Percentiles rank a stretch among this genome's conserved stretches.
phyloP scores from a whole-genome alignment of 2,113 vertebrate genomes.

The Agapornis roseicollis region DNA sequence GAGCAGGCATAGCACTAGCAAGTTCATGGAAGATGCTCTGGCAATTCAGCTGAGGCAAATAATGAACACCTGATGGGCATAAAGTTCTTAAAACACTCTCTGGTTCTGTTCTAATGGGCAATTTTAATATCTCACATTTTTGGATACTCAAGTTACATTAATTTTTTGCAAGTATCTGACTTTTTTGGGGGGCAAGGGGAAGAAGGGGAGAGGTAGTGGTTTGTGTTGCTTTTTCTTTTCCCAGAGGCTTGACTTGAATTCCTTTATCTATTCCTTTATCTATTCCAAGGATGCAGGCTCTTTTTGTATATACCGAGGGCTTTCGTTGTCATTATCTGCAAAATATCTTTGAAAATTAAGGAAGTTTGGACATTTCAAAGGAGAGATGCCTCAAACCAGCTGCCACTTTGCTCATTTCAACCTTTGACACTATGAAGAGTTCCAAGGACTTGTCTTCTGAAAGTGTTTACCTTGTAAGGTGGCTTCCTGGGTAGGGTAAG shows the following conservation, averaged over 20 bases:
- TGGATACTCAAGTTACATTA: background rate
- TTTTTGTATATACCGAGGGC: background rate
- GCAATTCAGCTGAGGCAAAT: background rate
- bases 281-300: background rate
- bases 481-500: slow-evolving; percentile 36
- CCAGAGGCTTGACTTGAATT: background rate
- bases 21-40: background rate
- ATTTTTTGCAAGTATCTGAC: background rate
- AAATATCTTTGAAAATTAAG: background rate
- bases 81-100: background rate
- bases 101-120: background rate
- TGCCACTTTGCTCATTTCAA: background rate
- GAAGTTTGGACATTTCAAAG: slow-evolving; percentile 1
- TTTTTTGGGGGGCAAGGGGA: rapidly evolving
- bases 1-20: background rate
- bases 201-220: background rate
- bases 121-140: background rate
- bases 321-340: background rate
- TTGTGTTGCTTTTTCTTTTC: background rate
- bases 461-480: slow-evolving; percentile 47
- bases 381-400: background rate
- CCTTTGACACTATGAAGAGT: slow-evolving; percentile 21
- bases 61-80: background rate
- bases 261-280: background rate
- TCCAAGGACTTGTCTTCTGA: slow-evolving; percentile 39